Evolutionary conservation across 2,797 vertebrate species (phyloP), one percentile per base, ranked within the genome.

Genomic region (Galagoides demidoff): DNA sequence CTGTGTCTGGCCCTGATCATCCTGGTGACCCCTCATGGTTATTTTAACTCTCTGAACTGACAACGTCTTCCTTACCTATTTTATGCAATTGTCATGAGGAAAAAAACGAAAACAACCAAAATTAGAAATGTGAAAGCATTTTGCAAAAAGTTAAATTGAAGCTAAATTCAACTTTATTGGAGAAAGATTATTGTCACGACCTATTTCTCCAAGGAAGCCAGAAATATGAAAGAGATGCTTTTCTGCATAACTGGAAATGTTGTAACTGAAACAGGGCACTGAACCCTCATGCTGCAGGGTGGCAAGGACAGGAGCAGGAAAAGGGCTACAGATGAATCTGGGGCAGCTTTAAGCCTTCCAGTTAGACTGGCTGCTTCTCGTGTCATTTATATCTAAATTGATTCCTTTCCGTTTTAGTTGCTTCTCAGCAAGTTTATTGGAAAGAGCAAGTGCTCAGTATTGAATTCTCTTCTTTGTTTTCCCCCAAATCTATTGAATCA

Each of bases 371-470:
- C 61, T 3, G 7, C 39, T 71, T 64, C 19, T 93, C 97, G 77
- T 78, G 89, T 64, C 91, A 96, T 94, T 97, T 97, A 73, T 76
- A 97, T 91, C 31, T 19, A 90, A 97, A 97, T 97, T 93, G 94
- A 97, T 98, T 93, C 45, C 45, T 93, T 96, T 98, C 59, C 20
- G 92, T 97, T 97, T 97, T 95, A 86, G 29, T 94, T 96, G 57
- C 89, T 94, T 98, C 70, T 61, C 3, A 1, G 86, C 76, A 95
- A 92, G 86, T 95, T 89, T 98, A 92, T 85, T 96, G 93, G 52
- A 91, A 97, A 93, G 78, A 93, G 59, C n/a, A 90, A 93, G 81
- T 74, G 93, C 97, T 90, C 5, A 11, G 94, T 92, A 86, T 86
- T 95, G 23, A 97, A 95, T 92, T 96, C 20, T 39, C 31, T 94